Conservation (phyloP, 2,113 vertebrate genomes). For the Nycticorax nycticorax region DNA sequence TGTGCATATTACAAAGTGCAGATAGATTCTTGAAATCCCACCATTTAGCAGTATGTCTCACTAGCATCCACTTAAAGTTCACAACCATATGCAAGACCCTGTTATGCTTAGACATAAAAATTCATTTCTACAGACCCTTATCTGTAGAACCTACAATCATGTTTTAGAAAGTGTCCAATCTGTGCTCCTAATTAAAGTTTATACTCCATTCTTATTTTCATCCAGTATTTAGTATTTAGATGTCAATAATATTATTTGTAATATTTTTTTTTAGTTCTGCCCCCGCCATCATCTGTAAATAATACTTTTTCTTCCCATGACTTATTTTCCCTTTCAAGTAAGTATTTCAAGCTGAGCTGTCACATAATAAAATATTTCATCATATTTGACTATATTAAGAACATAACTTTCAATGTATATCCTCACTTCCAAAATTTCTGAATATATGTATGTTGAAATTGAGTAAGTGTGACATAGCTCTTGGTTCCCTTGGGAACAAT, state of each 20-base stretch:
- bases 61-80: neutral
- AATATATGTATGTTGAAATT: constrained; percentile 66
- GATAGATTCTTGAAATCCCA: neutral
- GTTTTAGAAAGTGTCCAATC: neutral
- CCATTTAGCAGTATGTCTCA: neutral
- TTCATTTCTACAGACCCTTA: neutral
- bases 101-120: neutral
- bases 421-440: constrained; percentile 52
- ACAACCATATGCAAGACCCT: neutral
- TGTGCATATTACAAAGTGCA: neutral
- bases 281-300: neutral
- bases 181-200: neutral
- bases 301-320: neutral
- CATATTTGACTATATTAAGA: constrained; percentile 42
- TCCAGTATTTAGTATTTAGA: neutral
- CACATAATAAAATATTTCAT: constrained; percentile 56
- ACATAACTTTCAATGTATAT: constrained; percentile 47
- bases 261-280: neutral
- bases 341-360: constrained; percentile 14
- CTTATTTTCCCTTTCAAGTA: neutral
- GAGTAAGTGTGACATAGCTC: constrained; percentile 51
- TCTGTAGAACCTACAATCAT: neutral
- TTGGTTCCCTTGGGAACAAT: constrained; percentile 62
- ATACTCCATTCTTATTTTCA: neutral
- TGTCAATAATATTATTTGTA: neutral